These are phyloP conservation scores for Pammene fasciana DNA, from an alignment of 2,888 invertebrate species.

Conservation along the genomic window DNA sequence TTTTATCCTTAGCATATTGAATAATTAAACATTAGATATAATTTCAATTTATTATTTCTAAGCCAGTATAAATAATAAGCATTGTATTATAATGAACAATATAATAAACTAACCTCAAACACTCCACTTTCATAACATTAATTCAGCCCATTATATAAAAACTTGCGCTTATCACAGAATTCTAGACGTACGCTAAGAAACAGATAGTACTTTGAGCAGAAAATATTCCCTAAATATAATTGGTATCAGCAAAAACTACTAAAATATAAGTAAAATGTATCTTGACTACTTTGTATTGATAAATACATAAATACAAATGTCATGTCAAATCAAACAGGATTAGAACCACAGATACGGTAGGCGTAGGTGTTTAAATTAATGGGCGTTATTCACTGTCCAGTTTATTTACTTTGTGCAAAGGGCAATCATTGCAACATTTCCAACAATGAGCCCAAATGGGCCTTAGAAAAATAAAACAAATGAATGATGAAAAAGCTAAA, in stretches of 20 bases:
- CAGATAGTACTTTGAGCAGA: not conserved
- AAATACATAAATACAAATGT: conserved; percentile 28
- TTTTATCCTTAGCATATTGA: not conserved
- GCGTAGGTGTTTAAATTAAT: not conserved
- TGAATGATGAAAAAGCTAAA: too few species aligned
- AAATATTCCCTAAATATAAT: conserved; percentile 8
- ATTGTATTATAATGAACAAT: not conserved
- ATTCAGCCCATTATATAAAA: conserved; percentile 26
- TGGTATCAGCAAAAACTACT: conserved; percentile 9
- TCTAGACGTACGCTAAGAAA: not conserved
- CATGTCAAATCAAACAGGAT: not conserved
- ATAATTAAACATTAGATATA: not conserved
- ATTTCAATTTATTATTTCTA: too few species aligned
- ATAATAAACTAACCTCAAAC: conserved; percentile 32
- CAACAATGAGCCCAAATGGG: too few species aligned
- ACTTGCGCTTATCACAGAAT: not conserved
- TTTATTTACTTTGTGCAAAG: too few species aligned
- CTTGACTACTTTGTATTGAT: conserved; percentile 30
- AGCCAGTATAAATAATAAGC: too few species aligned
- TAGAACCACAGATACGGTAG: not conserved
- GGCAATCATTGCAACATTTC: too few species aligned
- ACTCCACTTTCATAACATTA: conserved; percentile 27
- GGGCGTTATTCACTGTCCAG: not conserved
- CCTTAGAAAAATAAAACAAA: too few species aligned
- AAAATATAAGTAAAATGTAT: conserved; percentile 10